These are phyloP conservation scores for Papilio demoleus DNA, from an alignment of 2,888 invertebrate species.

Conservation along the genomic window DNA sequence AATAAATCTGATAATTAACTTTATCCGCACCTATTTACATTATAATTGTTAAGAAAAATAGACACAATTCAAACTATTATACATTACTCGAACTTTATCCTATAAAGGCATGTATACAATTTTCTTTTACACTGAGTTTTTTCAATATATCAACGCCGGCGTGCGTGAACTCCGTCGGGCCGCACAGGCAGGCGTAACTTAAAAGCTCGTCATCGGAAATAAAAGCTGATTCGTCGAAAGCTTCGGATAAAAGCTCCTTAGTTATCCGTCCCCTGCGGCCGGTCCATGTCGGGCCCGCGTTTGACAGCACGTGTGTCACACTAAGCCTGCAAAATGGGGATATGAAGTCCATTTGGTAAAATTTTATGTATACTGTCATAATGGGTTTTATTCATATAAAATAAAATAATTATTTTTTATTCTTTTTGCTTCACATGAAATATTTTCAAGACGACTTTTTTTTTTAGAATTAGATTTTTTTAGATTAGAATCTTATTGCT, in stretches of 20 bases:
- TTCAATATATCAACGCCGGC: constrained; percentile 63
- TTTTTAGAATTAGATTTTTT: too few species aligned
- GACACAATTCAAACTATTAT: background rate
- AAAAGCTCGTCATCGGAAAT: constrained; percentile 57
- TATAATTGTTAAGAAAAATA: constrained; percentile 16
- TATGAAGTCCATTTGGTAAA: too few species aligned
- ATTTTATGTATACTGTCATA: too few species aligned
- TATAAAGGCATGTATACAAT: constrained; percentile 74
- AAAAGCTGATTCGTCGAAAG: constrained; percentile 55
- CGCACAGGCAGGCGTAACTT: constrained; percentile 70
- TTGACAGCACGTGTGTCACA: constrained; percentile 88
- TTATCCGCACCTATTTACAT: constrained; percentile 21
- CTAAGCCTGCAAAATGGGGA: constrained; percentile 76
- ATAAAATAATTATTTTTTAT: too few species aligned
- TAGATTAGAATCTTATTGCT: too few species aligned
- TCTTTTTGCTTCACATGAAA: too few species aligned
- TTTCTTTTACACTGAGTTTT: constrained; percentile 65
- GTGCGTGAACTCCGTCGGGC: constrained; percentile 74
- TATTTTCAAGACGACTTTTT: too few species aligned
- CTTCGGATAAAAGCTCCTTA: constrained; percentile 56
- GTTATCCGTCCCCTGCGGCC: constrained; percentile 84
- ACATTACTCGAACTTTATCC: constrained; percentile 55
- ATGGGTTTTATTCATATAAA: too few species aligned
- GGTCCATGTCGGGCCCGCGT: constrained; percentile 84
- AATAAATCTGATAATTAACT: constrained; percentile 36